phyloP scores from a whole-genome alignment of 2,113 vertebrate species.

The Silurus meridionalis region DNA sequence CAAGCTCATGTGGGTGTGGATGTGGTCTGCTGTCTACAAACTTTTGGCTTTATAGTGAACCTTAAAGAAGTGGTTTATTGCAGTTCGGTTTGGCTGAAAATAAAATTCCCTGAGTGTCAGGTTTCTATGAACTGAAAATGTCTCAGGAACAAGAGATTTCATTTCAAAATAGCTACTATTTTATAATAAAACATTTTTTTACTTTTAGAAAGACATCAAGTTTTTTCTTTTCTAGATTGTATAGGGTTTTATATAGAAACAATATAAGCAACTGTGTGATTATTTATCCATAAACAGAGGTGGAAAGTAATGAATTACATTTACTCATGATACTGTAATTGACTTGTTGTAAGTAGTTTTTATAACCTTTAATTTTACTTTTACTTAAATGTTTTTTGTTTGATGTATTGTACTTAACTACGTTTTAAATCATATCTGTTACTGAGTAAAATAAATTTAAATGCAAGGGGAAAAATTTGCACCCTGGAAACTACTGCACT shows the following conservation, averaged over 20 bases:
- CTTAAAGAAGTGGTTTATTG: not conserved
- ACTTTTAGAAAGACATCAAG: not conserved
- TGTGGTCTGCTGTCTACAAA: not conserved
- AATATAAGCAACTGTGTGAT: too few relatives aligned
- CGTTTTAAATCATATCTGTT: too few relatives aligned
- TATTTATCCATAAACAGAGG: too few relatives aligned
- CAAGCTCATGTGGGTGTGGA: not conserved
- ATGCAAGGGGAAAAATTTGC: too few relatives aligned
- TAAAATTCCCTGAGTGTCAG: not conserved
- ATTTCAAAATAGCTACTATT: not conserved
- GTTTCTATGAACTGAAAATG: conserved; percentile 1
- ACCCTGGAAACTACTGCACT: too few relatives aligned
- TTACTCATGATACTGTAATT: too few relatives aligned
- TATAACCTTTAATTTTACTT: too few relatives aligned
- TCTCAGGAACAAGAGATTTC: not conserved
- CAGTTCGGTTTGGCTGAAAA: not conserved
- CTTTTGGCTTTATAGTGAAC: not conserved
- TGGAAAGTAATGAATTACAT: too few relatives aligned
- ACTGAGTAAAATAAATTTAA: too few relatives aligned
- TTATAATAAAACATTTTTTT: not conserved
- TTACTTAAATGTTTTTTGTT: too few relatives aligned
- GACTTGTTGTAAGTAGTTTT: too few relatives aligned
- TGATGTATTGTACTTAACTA: too few relatives aligned
- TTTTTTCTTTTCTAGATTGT: not conserved
- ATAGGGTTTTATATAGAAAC: not conserved